Base-by-base conservation (phyloP, 2,113 vertebrate genomes). In the Sebastes fasciatus region DNA sequence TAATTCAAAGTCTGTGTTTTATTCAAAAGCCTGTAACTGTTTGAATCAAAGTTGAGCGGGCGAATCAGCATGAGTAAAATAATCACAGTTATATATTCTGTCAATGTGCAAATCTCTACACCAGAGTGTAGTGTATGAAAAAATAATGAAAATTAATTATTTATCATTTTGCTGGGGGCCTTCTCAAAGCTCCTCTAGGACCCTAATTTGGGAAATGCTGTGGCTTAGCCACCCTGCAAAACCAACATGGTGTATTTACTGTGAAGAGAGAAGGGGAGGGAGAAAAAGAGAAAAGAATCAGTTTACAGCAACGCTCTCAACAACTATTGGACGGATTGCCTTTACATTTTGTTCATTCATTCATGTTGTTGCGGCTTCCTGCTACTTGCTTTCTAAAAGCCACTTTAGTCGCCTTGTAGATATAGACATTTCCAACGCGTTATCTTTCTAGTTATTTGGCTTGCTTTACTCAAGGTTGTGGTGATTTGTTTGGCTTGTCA, bases 91-190 rank as follows among this genome's bases (percentile, higher is more conserved):
- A 6, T 10, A 49, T 8, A 16, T 23, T 81, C 54, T 23, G 42
- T 23, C 66, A 45, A 11, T 60, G 43, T 58, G 42, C 21, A n/a
- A 19, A 70, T 70, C 8, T 62, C 42, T n/a, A 4, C 13, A 45
- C 26, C 6, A 6, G 34, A 65, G n/a, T 23, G 46, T 11, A 12
- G 40, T 43, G 34, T 21, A 46, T 75, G 65, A 54, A 76, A 77
- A 61, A 46, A 40, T 54, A 54, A 76, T 71, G 46, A 71, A 64
- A 79, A 79, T 82, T 0, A 65, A 75, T 71, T 60, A 71, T 86
- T 71, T 21, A 83, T 71, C 8, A 71, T 71, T 52, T 62, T 55
- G 17, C 60, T 48, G 0, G 16, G 34, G 45, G 58, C 71, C 3
- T 17, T 58, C 34, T 71, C 40, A 46, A 65, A 54, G 19, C 42